Percentiles rank a stretch among this genome's conserved stretches.
Conservation (phyloP, 2,888 invertebrate species). For the Amitus sp. region DNA sequence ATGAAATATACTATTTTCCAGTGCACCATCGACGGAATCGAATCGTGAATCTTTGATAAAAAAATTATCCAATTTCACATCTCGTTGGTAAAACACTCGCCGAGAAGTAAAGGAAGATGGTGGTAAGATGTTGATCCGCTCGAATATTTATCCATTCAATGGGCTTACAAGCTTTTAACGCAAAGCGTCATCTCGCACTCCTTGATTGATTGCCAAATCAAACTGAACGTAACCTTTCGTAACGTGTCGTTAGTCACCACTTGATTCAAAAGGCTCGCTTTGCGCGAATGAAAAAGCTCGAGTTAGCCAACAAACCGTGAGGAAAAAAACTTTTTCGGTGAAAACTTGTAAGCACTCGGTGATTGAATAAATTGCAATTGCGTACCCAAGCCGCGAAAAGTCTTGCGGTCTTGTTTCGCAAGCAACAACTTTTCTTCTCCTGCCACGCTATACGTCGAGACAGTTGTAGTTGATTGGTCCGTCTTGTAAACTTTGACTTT, state of each 20-base stretch:
- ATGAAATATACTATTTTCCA: too few relatives aligned
- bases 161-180: not conserved
- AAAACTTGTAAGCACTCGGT: slow-evolving; percentile 41
- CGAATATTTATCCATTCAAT: slow-evolving; percentile 5
- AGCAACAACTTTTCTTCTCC: slow-evolving; percentile 39
- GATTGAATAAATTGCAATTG: slow-evolving; percentile 43
- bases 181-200: not conserved
- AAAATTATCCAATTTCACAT: too few relatives aligned
- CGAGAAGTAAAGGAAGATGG: not conserved
- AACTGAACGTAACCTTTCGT: slow-evolving; percentile 4
- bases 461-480: too few relatives aligned
- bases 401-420: slow-evolving; percentile 35
- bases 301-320: slow-evolving; percentile 22
- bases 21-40: too few relatives aligned
- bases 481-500: too few relatives aligned
- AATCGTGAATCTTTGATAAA: too few relatives aligned
- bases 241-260: slow-evolving; percentile 20
- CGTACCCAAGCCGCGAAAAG: slow-evolving; percentile 36
- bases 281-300: slow-evolving; percentile 29
- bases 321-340: slow-evolving; percentile 38
- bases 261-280: slow-evolving; percentile 32
- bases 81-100: too few relatives aligned
- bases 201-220: not conserved
- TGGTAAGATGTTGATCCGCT: slow-evolving; percentile 33
- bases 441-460: slow-evolving; percentile 34